phyloP scores from a whole-genome alignment of 2,888 invertebrate species.

The Agriopis aurantiaria region DNA sequence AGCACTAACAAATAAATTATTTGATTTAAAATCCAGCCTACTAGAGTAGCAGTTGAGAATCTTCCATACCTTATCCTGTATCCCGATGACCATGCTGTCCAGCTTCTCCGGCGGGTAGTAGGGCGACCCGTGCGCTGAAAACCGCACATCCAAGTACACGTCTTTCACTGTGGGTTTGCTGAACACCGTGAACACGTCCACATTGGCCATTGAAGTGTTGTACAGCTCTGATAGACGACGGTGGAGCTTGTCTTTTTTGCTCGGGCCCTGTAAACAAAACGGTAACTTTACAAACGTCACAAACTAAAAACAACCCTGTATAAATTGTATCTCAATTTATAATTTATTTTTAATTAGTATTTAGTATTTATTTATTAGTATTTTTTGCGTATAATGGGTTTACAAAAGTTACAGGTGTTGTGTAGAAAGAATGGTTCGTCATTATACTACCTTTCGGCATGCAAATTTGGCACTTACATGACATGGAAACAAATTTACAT shows the following conservation, averaged over 20 bases:
- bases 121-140: slow-evolving; percentile 97
- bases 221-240: slow-evolving; percentile 87
- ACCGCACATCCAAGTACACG: slow-evolving; percentile 93
- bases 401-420: too few relatives aligned
- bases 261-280: slow-evolving; percentile 81
- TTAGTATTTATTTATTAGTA: not conserved
- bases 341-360: too few relatives aligned
- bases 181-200: slow-evolving; percentile 97
- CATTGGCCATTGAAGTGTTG: slow-evolving; percentile 92
- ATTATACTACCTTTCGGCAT: too few relatives aligned
- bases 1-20: too few relatives aligned
- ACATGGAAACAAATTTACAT: too few relatives aligned
- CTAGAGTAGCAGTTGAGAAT: too few relatives aligned
- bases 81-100: slow-evolving; percentile 92
- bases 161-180: slow-evolving; percentile 88
- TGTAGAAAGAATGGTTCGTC: too few relatives aligned
- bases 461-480: too few relatives aligned
- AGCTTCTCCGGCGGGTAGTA: slow-evolving; percentile 96
- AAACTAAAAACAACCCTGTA: too few relatives aligned
- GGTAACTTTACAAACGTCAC: not conserved
- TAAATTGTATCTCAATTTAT: too few relatives aligned
- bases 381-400: not conserved
- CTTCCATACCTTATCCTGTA: slow-evolving; percentile 87
- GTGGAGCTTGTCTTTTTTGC: slow-evolving; percentile 91
- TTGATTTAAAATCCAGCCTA: too few relatives aligned